Base-by-base conservation (phyloP, 1,140 invertebrate species). In the Spodoptera litura region DNA sequence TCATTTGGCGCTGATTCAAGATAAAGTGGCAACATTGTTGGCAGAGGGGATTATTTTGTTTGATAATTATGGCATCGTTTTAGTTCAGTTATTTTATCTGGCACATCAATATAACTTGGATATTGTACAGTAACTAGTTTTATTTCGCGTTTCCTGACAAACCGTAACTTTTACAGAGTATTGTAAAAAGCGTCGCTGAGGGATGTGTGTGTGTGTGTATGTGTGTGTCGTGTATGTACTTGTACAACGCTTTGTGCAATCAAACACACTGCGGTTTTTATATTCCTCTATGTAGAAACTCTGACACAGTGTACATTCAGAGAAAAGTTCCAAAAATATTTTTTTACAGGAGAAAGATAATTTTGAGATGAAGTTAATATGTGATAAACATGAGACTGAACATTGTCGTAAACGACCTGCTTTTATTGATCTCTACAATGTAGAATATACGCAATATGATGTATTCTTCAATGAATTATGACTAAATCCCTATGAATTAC, bases 241-340 rank as follows among this genome's bases (percentile, higher is more conserved):
- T 53, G n/a, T 52, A 53, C 51, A 25, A 2, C 61, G 44, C 73
- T 75, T 75, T 75, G 73, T 75, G 49, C 73, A 75, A 75, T 75
- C 73, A 64, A 75, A 75, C 59, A 51, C 13, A 25, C 61, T 75
- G 58, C 73, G 61, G 58, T 53, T 62, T 75, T 75, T 75, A 70
- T 70, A 52, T 70, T 52, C 49, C 49, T 20, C 11, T 31, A 3
- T n/a, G 51, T 52, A 10, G 15, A 0, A 2, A 27, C 13, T 2
- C 49, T 3, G 49, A 52, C 66, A 70, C 49, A 53, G 12, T 1
- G 10, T 0, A 31, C 1, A 5, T 3, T 11, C 25, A 6, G 6
- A 6, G 38, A 3, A 12, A 49, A 31, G 66, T n/a, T 31, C 20
- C 4, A 53, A 5, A 10, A 31, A 4, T 52, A 9, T 0, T 8